Base-by-base conservation (phyloP, 2,797 vertebrate species). In the Neomorphus geoffroyi region DNA sequence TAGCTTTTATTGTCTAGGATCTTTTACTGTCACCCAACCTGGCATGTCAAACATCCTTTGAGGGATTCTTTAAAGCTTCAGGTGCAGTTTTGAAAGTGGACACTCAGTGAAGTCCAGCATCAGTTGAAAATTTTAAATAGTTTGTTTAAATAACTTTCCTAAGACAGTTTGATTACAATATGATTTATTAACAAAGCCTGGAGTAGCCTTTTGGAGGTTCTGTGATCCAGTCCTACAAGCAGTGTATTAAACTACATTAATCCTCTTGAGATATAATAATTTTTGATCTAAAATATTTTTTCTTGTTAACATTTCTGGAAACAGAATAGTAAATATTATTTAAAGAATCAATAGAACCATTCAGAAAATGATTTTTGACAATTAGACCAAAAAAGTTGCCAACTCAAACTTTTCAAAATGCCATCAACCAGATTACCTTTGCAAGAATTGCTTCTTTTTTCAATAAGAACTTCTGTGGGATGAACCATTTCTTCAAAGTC, bases 401-500 rank as follows among this genome's bases (percentile, higher is more conserved):
- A 33, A 35, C 50, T 83, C 45, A 84, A 70, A 80, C 33, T 60
- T 69, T 46, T 65, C 26, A 65, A 57, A 92, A 73, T 7, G 79
- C 18, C 37, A 86, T 41, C 30, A 67, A 6, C 12, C 89, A 22
- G 9, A 61, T 97, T 98, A 99, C 99, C 99, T 98, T 98, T 98
- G 96, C 98, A 98, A 74, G 98, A 98, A 32, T 97, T 97, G 84
- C 97, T 98, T 97, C 94, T 97, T 96, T 97, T 98, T 67, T 98
- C 97, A 74, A 91, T 53, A 84, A 96, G 97, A 88, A 98, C 97
- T 94, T 97, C 98, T 78, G 97, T 97, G 50, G 93, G 80, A 12
- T 97, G 97, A 28, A 97, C 61, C 35, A 96, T 94, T 92, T 98
- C 97, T 94, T 98, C 97, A 85, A 98, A 98, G 70, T 98, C 97